A percentile compares a stretch with the other conserved stretches of the same genome.
phyloP scores from a whole-genome alignment of 2,888 invertebrate genomes.

The Athripsodes cinereus region DNA sequence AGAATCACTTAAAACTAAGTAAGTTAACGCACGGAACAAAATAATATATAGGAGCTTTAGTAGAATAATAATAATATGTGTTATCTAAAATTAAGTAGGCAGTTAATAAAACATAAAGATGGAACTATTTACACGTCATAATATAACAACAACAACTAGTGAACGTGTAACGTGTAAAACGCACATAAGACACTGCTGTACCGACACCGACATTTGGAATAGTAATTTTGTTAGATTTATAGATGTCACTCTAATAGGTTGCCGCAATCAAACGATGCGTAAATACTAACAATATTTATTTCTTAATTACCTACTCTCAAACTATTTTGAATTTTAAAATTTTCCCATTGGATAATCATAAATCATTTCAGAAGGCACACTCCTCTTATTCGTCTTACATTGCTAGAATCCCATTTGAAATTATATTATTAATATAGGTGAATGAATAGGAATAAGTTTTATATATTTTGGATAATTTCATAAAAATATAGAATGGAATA shows the following conservation, averaged over 20 bases:
- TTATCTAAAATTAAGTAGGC: background rate
- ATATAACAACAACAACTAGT: background rate
- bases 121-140: background rate
- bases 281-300: too few species aligned
- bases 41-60: background rate
- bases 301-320: too few species aligned
- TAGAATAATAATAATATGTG: too few species aligned
- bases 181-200: background rate
- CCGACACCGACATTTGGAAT: background rate
- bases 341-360: too few species aligned
- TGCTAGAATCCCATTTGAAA: too few species aligned
- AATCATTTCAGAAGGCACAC: too few species aligned
- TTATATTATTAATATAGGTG: too few species aligned
- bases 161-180: background rate
- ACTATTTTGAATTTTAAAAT: too few species aligned
- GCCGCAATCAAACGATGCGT: background rate
- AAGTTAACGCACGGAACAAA: background rate
- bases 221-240: background rate
- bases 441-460: too few species aligned
- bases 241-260: background rate
- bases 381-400: too few species aligned
- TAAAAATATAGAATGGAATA: too few species aligned
- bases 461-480: too few species aligned
- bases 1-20: background rate
- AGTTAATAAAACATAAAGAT: background rate